These are phyloP conservation scores for Platyscapa corneri DNA, from an alignment of 1,140 invertebrate genomes.

Conservation along the genomic window DNA sequence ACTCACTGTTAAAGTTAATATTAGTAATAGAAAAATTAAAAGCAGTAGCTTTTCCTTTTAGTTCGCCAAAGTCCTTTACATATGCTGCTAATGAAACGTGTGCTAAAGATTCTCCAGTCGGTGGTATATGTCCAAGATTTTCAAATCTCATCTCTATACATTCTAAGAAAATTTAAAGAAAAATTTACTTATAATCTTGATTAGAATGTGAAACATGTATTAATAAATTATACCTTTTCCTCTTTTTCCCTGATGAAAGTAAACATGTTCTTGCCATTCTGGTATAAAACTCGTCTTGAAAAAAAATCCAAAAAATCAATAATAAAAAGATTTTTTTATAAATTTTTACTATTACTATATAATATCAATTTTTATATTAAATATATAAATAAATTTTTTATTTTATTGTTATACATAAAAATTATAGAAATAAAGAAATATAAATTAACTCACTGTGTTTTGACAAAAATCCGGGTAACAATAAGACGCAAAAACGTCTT, in stretches of 20 bases:
- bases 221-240: slow-evolving; percentile 57
- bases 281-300: slow-evolving; percentile 54
- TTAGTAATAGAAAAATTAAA: slow-evolving; percentile 67
- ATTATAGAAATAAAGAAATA: neutral
- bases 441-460: slow-evolving; percentile 56
- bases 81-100: slow-evolving; percentile 63
- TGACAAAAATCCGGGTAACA: slow-evolving; percentile 66
- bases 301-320: slow-evolving; percentile 36
- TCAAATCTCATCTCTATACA: slow-evolving; percentile 63
- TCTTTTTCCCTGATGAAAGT: slow-evolving; percentile 57
- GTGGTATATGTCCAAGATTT: slow-evolving; percentile 53
- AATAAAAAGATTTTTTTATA: too few relatives aligned
- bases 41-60: slow-evolving; percentile 58
- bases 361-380: too few relatives aligned
- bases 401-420: neutral
- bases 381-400: neutral
- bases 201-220: neutral
- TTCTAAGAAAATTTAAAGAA: slow-evolving; percentile 52
- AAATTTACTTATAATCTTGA: too few relatives aligned
- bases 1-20: slow-evolving; percentile 63
- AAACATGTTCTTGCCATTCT: slow-evolving; percentile 57
- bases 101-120: slow-evolving; percentile 47
- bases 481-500: slow-evolving; percentile 31
- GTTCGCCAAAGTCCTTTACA: slow-evolving; percentile 52
- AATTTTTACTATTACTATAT: too few relatives aligned